phyloP scores from a whole-genome alignment of 1,140 invertebrate genomes.

The Orchesella cincta region DNA sequence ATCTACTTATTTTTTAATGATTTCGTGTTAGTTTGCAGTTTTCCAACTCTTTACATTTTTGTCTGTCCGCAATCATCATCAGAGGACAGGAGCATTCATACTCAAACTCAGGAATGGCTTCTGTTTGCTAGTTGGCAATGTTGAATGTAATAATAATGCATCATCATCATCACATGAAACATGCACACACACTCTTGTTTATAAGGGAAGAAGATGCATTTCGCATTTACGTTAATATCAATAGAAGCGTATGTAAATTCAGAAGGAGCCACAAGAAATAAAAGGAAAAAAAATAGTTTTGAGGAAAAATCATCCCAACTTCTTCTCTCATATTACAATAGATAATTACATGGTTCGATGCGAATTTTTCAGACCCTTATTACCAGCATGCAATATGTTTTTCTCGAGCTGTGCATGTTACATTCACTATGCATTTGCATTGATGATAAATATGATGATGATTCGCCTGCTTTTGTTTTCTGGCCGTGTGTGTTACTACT shows the following conservation, averaged over 20 bases:
- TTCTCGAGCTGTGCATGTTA: neutral
- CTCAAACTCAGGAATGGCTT: neutral
- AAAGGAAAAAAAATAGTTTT: no score
- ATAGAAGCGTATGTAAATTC: no score
- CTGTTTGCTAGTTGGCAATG: neutral
- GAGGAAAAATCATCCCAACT: neutral
- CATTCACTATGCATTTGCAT: neutral
- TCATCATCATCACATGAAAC: no score
- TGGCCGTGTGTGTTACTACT: neutral
- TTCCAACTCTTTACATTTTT: neutral
- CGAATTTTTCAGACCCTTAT: conserved; percentile 25
- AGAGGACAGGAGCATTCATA: neutral
- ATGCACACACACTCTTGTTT: no score
- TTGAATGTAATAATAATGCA: neutral
- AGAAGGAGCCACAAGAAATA: no score
- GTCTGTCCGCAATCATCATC: neutral
- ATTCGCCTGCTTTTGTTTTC: neutral
- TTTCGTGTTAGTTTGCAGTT: conserved; percentile 25
- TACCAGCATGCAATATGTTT: conserved; percentile 23
- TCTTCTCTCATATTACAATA: conserved; percentile 4
- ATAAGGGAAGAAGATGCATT: no score
- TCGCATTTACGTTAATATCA: no score
- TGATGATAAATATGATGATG: no score
- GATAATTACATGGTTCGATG: conserved; percentile 27
- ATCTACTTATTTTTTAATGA: conserved; percentile 24